A percentile compares a stretch with the other conserved stretches of the same genome.
Conservation (phyloP, 2,888 invertebrate species). For the Xestia sexstrigata region DNA sequence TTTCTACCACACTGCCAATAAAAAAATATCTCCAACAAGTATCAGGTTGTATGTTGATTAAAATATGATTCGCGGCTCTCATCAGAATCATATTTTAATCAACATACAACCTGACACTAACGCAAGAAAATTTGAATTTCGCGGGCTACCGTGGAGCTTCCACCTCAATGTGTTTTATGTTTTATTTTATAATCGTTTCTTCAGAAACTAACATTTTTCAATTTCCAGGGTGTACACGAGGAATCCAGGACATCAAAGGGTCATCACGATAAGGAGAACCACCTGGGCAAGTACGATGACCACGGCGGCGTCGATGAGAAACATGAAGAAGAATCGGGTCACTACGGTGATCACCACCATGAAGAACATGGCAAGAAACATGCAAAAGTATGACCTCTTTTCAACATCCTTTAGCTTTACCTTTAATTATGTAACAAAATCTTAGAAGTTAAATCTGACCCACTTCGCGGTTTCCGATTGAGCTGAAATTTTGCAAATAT, state of each 20-base stretch:
- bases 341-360: constrained; percentile 92
- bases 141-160: too few relatives aligned
- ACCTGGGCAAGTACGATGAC: constrained; percentile 92
- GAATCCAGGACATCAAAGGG: constrained; percentile 92
- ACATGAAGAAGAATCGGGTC: constrained; percentile 91
- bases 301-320: constrained; percentile 91
- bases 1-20: not conserved
- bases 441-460: not conserved
- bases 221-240: constrained; percentile 89
- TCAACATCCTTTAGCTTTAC: too few relatives aligned
- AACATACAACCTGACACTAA: too few relatives aligned
- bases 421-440: too few relatives aligned
- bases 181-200: not conserved
- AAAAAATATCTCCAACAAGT: not conserved
- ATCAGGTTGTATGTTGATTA: too few relatives aligned
- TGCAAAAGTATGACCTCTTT: constrained; percentile 79
- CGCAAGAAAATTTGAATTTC: too few relatives aligned
- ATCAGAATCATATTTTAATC: too few relatives aligned
- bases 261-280: constrained; percentile 92
- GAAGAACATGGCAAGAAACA: constrained; percentile 93
- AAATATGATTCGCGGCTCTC: too few relatives aligned
- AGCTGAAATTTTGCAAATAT: too few relatives aligned
- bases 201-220: not conserved
- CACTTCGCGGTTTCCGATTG: too few relatives aligned
- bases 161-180: not conserved